These are phyloP conservation scores for Drosophila bocqueti DNA, from an alignment of 1,140 invertebrate species.

Conservation along the genomic window DNA sequence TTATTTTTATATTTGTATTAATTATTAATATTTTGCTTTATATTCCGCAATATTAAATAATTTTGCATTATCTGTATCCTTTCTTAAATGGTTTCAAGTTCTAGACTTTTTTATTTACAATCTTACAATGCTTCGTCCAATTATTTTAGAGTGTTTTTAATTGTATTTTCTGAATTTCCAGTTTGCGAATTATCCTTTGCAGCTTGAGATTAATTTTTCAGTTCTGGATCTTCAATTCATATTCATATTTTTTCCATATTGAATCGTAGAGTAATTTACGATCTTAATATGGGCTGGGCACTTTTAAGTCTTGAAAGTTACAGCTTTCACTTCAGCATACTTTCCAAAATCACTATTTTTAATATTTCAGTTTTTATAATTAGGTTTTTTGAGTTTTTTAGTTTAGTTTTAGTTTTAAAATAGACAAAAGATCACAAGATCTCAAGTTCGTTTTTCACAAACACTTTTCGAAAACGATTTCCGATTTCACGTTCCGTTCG, in stretches of 20 bases:
- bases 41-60: background rate
- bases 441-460: background rate
- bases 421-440: constrained; percentile 4
- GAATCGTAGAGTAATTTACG: background rate
- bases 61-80: background rate
- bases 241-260: background rate
- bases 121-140: background rate
- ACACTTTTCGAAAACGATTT: constrained; percentile 18
- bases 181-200: background rate
- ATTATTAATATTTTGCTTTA: background rate
- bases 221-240: background rate
- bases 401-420: background rate
- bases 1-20: background rate
- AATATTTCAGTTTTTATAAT: background rate
- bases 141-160: too few relatives aligned
- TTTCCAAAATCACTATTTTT: background rate
- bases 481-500: background rate
- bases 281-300: background rate
- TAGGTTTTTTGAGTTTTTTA: background rate
- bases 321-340: background rate
- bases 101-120: background rate
- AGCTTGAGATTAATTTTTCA: background rate
- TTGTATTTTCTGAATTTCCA: background rate
- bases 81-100: background rate
- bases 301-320: constrained; percentile 1